Conservation (phyloP, 2,888 invertebrate genomes). For the Hybos culiciformis region DNA sequence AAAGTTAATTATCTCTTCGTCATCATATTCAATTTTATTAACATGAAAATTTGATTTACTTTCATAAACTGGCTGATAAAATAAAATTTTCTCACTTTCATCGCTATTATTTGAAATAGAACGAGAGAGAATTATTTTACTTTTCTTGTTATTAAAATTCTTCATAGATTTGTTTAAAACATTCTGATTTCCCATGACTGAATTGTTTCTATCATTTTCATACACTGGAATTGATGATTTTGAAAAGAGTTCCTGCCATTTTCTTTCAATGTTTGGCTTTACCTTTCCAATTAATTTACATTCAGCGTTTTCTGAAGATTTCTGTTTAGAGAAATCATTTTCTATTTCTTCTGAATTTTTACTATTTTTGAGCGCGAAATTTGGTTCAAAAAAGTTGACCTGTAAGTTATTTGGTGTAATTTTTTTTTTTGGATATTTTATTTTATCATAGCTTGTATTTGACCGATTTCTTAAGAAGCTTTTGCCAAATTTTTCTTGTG, state of each 20-base stretch:
- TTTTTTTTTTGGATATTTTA: too few relatives aligned
- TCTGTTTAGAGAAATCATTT: too few relatives aligned
- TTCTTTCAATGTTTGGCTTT: conserved; percentile 15
- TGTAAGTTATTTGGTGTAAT: too few relatives aligned
- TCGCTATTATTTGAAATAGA: conserved; percentile 12
- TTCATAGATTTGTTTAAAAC: too few relatives aligned
- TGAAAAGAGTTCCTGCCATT: conserved; percentile 16
- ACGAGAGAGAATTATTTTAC: not conserved
- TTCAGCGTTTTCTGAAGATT: too few relatives aligned
- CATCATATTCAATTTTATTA: conserved; percentile 14
- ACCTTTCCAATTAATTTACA: conserved; percentile 16
- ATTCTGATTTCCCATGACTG: too few relatives aligned
- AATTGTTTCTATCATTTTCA: not conserved
- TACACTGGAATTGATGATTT: not conserved
- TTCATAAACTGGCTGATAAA: conserved; percentile 11
- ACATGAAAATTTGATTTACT: conserved; percentile 13
- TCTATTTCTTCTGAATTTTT: too few relatives aligned
- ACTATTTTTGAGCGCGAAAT: too few relatives aligned
- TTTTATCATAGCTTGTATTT: too few relatives aligned
- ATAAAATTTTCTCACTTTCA: conserved; percentile 12
- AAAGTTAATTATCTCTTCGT: conserved; percentile 7
- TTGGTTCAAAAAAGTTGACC: too few relatives aligned
- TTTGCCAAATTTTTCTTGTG: too few relatives aligned
- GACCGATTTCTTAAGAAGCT: too few relatives aligned
- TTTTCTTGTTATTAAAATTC: not conserved